Conservation (phyloP, 2,888 invertebrate species). For the Agapostemon virescens region DNA sequence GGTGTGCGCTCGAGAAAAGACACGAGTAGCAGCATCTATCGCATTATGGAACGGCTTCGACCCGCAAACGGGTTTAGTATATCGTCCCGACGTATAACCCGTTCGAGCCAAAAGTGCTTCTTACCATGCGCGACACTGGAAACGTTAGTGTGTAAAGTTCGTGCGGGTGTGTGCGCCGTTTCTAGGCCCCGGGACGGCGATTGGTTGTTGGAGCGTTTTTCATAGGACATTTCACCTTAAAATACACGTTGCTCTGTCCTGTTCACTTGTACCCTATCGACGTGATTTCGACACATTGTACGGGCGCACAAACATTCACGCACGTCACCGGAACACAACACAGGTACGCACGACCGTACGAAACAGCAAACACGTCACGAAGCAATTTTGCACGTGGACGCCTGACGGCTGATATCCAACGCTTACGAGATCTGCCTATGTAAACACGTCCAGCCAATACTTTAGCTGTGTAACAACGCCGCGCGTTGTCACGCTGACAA, state of each 20-base stretch:
- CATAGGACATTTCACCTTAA: not conserved
- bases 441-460: conserved; percentile 64
- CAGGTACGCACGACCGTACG: conserved; percentile 28
- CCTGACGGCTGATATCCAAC: conserved; percentile 63
- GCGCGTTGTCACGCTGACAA: conserved; percentile 57
- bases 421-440: conserved; percentile 66
- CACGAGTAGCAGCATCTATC: not conserved
- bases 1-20: not conserved
- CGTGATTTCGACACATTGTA: conserved; percentile 32
- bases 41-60: not conserved
- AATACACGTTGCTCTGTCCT: not conserved
- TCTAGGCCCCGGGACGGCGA: not conserved
- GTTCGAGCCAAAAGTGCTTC: not conserved
- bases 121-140: not conserved
- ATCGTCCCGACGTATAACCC: not conserved
- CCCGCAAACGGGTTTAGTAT: not conserved
- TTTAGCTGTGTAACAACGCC: conserved; percentile 56
- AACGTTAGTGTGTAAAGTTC: not conserved
- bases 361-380: conserved; percentile 67
- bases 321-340: not conserved
- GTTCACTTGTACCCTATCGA: conserved; percentile 24
- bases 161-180: not conserved
- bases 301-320: conserved; percentile 4
- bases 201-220: not conserved
- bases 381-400: conserved; percentile 63